A percentile compares a stretch with the other conserved stretches of the same genome.
These are phyloP conservation scores for Yponomeuta malinellus DNA, from an alignment of 2,888 invertebrate species.

Conservation along the genomic window DNA sequence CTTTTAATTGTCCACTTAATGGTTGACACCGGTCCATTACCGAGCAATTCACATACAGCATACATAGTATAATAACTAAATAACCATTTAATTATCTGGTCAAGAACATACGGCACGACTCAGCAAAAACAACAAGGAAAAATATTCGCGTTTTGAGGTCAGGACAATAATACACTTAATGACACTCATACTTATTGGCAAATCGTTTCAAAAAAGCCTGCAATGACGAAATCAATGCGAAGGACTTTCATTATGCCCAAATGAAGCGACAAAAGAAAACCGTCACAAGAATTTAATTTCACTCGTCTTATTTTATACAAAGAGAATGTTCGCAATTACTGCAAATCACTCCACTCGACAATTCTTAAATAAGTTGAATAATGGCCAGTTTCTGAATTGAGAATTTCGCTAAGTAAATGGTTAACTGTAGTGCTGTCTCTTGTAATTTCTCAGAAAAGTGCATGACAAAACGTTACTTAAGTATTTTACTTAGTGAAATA, in stretches of 20 bases:
- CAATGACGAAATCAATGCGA: not conserved
- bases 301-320: not conserved
- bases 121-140: not conserved
- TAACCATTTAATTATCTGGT: conserved; percentile 9
- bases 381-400: too few relatives aligned
- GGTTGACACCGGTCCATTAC: not conserved
- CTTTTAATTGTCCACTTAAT: not conserved
- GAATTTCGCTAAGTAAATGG: too few relatives aligned
- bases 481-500: too few relatives aligned
- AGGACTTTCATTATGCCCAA: conserved; percentile 1
- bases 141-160: not conserved
- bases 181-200: not conserved
- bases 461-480: too few relatives aligned
- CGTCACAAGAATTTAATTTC: not conserved
- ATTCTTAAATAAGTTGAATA: not conserved
- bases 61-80: conserved; percentile 7
- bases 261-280: not conserved
- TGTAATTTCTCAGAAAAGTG: too few relatives aligned
- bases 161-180: not conserved
- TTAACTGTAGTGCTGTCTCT: too few relatives aligned
- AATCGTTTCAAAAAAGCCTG: not conserved
- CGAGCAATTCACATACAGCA: not conserved
- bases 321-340: not conserved
- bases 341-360: not conserved
- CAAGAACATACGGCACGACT: not conserved